Percentiles rank a stretch among this genome's conserved stretches.
phyloP scores from a whole-genome alignment of 2,113 vertebrate genomes.

The Vireo altiloquus region DNA sequence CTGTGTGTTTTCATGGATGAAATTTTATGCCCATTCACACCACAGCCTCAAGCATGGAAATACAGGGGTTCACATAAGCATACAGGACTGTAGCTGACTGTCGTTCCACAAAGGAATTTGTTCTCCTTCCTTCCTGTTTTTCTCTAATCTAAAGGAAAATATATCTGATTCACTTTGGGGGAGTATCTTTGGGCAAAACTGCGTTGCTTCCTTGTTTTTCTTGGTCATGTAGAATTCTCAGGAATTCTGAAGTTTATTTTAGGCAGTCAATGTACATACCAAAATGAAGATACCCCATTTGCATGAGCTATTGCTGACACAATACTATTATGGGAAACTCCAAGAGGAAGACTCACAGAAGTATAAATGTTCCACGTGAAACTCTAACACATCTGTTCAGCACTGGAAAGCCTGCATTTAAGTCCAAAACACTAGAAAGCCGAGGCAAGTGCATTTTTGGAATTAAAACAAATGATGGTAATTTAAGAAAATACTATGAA shows the following conservation, averaged over 20 bases:
- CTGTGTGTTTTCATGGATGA: neutral
- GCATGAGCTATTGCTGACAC: neutral
- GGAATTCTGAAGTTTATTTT: neutral
- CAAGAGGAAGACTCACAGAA: constrained; percentile 1
- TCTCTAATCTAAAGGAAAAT: neutral
- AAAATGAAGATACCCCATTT: neutral
- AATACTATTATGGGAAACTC: neutral
- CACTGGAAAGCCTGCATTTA: constrained; percentile 44
- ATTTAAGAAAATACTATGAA: constrained; percentile 57
- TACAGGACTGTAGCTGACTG: neutral
- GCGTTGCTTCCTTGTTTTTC: neutral
- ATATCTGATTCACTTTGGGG: neutral
- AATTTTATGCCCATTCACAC: neutral
- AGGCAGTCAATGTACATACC: neutral
- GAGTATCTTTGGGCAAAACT: neutral
- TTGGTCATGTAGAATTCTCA: neutral
- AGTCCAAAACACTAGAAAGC: constrained; percentile 41
- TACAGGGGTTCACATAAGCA: neutral
- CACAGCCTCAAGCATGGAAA: neutral
- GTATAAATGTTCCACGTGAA: neutral
- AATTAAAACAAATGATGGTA: constrained; percentile 54
- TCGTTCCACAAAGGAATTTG: neutral
- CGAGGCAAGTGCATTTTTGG: constrained; percentile 37
- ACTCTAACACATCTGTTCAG: constrained; percentile 50
- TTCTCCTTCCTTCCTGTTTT: neutral